Evolutionary conservation across 2,113 vertebrate genomes (phyloP).

Genomic region (Lophochroa leadbeateri): DNA sequence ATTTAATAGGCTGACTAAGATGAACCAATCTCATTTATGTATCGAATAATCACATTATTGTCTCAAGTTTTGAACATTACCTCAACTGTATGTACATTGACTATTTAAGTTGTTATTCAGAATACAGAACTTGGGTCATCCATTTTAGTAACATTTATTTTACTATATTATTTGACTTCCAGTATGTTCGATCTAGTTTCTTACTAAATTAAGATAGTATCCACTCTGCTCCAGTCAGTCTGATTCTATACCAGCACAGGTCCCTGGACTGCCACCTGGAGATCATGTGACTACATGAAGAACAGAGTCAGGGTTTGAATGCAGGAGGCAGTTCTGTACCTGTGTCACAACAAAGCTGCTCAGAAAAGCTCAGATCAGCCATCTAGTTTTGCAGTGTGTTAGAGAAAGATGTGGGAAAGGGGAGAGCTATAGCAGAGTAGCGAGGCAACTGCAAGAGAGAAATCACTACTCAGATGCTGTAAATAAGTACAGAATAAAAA

Average conservation of each 20-base stretch:
- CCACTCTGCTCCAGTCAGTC: not conserved
- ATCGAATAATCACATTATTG: not conserved
- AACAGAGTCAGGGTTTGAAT: fast-evolving
- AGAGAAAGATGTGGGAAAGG: not conserved
- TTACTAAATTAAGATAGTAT: not conserved
- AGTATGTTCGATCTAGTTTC: not conserved
- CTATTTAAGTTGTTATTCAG: not conserved
- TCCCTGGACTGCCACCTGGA: not conserved
- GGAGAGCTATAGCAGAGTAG: not conserved
- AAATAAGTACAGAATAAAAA: not conserved
- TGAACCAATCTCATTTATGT: not conserved
- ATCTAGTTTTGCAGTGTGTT: not conserved
- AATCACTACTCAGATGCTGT: not conserved
- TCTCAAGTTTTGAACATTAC: not conserved
- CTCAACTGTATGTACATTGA: not conserved
- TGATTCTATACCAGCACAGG: not conserved
- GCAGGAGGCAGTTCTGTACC: not conserved
- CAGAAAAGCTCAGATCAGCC: not conserved
- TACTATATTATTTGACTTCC: not conserved
- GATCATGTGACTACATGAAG: not conserved
- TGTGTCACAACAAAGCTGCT: not conserved
- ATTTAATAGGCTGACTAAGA: not conserved
- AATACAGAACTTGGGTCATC: not conserved
- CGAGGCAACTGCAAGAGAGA: not conserved
- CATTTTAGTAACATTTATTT: not conserved